A percentile compares a stretch with the other conserved stretches of the same genome.
phyloP scores from a whole-genome alignment of 1,140 invertebrate genomes.

The Cotesia chilonis region DNA sequence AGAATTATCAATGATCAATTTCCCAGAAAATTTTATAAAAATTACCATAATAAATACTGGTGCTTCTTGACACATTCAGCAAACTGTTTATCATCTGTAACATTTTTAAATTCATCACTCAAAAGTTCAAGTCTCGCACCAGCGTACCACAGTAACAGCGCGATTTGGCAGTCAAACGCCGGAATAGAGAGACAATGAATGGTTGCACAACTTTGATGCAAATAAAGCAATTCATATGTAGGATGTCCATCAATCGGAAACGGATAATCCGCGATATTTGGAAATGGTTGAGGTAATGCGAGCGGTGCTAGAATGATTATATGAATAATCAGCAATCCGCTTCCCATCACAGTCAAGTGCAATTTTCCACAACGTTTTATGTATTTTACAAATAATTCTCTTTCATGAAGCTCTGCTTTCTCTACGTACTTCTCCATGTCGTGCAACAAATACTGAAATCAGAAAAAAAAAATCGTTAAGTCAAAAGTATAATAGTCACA shows the following conservation, averaged over 20 bases:
- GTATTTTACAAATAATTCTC: conserved; percentile 6
- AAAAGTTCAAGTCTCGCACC: conserved; percentile 48
- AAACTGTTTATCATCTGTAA: conserved; percentile 39
- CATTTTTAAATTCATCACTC: conserved; percentile 30
- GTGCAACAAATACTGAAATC: background rate
- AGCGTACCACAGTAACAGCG: conserved; percentile 48
- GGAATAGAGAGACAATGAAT: conserved; percentile 47
- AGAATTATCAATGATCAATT: no score
- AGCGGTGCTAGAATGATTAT: conserved; percentile 43
- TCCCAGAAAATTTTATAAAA: background rate
- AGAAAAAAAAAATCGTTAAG: background rate
- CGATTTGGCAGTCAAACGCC: conserved; percentile 47
- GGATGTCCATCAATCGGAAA: conserved; percentile 46
- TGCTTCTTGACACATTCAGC: conserved; percentile 48
- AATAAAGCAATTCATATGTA: conserved; percentile 44
- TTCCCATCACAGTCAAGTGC: conserved; percentile 28
- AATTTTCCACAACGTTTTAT: background rate
- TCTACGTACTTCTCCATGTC: conserved; percentile 14
- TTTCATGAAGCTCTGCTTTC: background rate
- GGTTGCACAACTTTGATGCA: conserved; percentile 50
- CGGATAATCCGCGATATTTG: conserved; percentile 51
- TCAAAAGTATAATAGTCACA: background rate
- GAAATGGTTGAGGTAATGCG: conserved; percentile 41
- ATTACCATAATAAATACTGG: conserved; percentile 45
- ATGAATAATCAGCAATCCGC: conserved; percentile 33